Evolutionary conservation across 2,888 invertebrate species (phyloP).

Genomic region (Cyrtodaria siliqua): DNA sequence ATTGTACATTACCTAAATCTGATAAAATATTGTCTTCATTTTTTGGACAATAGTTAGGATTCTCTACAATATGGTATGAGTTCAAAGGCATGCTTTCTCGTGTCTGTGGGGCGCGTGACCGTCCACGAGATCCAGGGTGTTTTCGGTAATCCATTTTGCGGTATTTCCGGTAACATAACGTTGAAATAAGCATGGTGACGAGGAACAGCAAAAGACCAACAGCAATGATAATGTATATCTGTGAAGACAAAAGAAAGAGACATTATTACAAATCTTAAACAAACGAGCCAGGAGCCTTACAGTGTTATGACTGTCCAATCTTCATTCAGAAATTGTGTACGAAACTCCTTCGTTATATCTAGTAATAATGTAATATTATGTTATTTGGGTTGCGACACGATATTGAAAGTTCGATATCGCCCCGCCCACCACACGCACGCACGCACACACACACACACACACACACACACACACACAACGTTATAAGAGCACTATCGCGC

Average conservation of each 20-base stretch:
- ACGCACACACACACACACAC: too few relatives aligned
- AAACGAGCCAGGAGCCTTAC: too few relatives aligned
- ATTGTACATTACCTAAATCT: conserved; percentile 16
- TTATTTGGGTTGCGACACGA: too few relatives aligned
- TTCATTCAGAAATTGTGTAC: too few relatives aligned
- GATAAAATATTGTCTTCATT: conserved; percentile 6
- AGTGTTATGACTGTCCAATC: too few relatives aligned
- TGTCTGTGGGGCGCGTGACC: conserved; percentile 7
- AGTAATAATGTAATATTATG: too few relatives aligned
- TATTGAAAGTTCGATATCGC: too few relatives aligned
- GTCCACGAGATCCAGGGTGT: conserved; percentile 4
- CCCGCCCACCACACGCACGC: too few relatives aligned
- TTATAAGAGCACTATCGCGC: too few relatives aligned
- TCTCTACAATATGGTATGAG: conserved; percentile 69
- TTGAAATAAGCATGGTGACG: conserved; percentile 22
- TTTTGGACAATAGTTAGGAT: conserved; percentile 66
- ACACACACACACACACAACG: too few relatives aligned
- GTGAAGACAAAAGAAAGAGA: not conserved
- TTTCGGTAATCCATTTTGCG: conserved; percentile 8
- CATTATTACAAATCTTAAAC: too few relatives aligned
- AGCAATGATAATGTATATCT: conserved; percentile 39
- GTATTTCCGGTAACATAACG: conserved; percentile 35
- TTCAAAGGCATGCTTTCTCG: conserved; percentile 68
- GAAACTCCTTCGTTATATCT: too few relatives aligned
- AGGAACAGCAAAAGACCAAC: conserved; percentile 26